phyloP scores from a whole-genome alignment of 2,113 vertebrate genomes.

The Gopherus evgoodei region DNA sequence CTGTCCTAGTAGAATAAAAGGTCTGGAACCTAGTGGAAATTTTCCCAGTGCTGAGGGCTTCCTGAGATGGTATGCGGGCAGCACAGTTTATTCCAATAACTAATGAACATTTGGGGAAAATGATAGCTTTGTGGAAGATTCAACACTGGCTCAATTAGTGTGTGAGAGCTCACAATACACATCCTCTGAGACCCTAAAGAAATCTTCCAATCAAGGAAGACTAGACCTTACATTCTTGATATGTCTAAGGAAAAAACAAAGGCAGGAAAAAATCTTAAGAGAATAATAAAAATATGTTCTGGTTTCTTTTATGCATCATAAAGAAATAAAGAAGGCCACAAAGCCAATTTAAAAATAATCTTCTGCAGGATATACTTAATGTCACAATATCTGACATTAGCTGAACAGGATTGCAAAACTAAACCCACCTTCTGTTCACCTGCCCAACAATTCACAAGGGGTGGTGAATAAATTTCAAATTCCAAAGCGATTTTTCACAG shows the following conservation, averaged over 20 bases:
- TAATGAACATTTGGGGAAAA: not conserved
- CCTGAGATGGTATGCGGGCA: rapidly evolving
- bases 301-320: too few relatives aligned
- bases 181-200: not conserved
- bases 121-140: not conserved
- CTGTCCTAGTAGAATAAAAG: too few relatives aligned
- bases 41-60: too few relatives aligned
- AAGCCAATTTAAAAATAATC: too few relatives aligned
- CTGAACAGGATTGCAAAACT: not conserved
- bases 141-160: not conserved
- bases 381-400: not conserved
- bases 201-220: not conserved
- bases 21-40: too few relatives aligned
- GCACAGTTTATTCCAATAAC: rapidly evolving
- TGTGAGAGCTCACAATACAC: not conserved
- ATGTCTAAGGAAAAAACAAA: too few relatives aligned
- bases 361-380: too few relatives aligned
- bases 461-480: not conserved
- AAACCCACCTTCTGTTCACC: not conserved
- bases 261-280: too few relatives aligned
- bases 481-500: not conserved
- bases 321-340: too few relatives aligned
- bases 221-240: not conserved
- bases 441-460: not conserved
- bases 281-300: too few relatives aligned